These are phyloP conservation scores for Octopus bimaculoides DNA, from an alignment of 1,140 invertebrate genomes.

Conservation along the genomic window DNA sequence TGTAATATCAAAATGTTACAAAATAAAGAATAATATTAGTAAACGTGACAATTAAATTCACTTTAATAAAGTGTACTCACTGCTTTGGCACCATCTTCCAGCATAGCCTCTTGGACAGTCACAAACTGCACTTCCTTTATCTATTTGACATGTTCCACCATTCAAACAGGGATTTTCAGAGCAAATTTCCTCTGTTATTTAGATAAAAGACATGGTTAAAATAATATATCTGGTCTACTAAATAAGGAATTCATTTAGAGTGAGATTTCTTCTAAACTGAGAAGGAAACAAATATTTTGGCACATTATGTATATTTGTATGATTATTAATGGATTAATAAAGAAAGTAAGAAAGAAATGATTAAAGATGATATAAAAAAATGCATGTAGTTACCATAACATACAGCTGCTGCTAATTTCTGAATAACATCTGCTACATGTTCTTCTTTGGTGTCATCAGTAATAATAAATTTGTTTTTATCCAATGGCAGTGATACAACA, in stretches of 20 bases:
- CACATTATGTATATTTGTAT: too few relatives aligned
- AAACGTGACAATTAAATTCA: too few relatives aligned
- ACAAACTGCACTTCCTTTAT: constrained; percentile 88
- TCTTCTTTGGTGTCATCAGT: constrained; percentile 26
- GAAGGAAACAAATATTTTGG: too few relatives aligned
- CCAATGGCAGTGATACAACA: constrained; percentile 34
- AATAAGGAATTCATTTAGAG: too few relatives aligned
- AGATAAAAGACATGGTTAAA: too few relatives aligned
- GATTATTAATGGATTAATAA: too few relatives aligned
- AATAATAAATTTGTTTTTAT: constrained; percentile 23
- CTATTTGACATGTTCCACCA: constrained; percentile 88
- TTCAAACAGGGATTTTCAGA: constrained; percentile 75
- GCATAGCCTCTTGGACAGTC: constrained; percentile 76
- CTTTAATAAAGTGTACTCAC: constrained; percentile 29
- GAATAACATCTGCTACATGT: constrained; percentile 21
- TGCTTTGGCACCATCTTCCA: constrained; percentile 53
- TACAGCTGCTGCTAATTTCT: constrained; percentile 36
- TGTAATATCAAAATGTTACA: not conserved
- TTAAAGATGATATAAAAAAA: constrained; percentile 11
- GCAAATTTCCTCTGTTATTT: constrained; percentile 34
- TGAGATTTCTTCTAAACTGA: too few relatives aligned
- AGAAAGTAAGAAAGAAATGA: too few relatives aligned
- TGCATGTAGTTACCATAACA: constrained; percentile 37
- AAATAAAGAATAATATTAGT: not conserved
- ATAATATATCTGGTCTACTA: too few relatives aligned